Evolutionary conservation across 2,797 vertebrate species (phyloP), one percentile per base, ranked within the genome.

Genomic region (Poecilia wingei): DNA sequence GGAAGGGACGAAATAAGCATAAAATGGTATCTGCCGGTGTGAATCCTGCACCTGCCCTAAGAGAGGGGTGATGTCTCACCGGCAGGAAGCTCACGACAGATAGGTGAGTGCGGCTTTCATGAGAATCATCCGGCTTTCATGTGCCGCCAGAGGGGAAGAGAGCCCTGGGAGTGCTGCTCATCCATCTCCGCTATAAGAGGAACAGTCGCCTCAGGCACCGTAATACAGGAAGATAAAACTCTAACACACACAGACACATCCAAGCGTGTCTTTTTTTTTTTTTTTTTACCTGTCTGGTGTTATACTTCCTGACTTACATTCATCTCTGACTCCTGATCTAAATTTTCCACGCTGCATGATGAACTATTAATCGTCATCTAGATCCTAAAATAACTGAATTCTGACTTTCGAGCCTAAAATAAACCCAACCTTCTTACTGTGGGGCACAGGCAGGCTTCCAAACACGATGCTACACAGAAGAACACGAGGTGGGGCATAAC

Each of bases 81-180:
- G n/a, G 84, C 79, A 68, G 85, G 53, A 64, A 78, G 71, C 87
- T 57, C 64, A 7, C 7, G 33, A 84, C 86, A 75, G 73, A 79
- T 88, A 89, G 89, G 91, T 84, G 84, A 89, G 77, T 2, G 75
- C 33, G 73, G 78, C 89, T 94, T 94, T 92, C 90, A 93, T 92
- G 89, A 78, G 79, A 89, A 82, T 87, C 90, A 82, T 79, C 76
- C 72, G 64, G 84, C 89, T 93, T 93, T 93, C 87, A 92, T 91
- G 90, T 89, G 88, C 78, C 88, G 92, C 91, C 91, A 82, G 90
- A 88, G 90, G 88, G 85, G 77, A 59, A 85, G 79, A 80, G 85
- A 82, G 83, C 83, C 83, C 79, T 31, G 87, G 76, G 85, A 90
- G 83, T 53, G 70, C 74, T 85, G 82, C 86, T 91, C 92, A 90